phyloP scores from a whole-genome alignment of 2,888 invertebrate species.

The Lissocephala sabroskyi region DNA sequence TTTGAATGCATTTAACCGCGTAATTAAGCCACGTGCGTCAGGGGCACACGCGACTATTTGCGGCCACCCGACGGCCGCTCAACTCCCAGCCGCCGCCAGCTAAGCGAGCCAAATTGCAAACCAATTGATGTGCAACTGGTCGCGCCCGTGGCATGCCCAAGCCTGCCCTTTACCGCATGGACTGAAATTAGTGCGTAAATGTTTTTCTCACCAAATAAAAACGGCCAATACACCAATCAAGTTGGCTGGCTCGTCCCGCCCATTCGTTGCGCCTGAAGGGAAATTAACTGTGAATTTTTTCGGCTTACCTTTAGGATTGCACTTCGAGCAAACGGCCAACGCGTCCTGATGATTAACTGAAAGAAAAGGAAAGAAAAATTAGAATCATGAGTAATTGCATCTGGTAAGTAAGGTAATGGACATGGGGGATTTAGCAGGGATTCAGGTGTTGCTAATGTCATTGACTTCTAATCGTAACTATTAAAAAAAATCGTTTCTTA shows the following conservation, averaged over 20 bases:
- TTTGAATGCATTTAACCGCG: constrained; percentile 72
- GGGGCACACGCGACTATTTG: constrained; percentile 65
- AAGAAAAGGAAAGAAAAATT: no score
- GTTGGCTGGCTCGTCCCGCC: constrained; percentile 8
- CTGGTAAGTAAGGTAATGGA: no score
- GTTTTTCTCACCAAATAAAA: constrained; percentile 71
- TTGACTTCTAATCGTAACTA: no score
- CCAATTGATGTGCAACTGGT: constrained; percentile 67
- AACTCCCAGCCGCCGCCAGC: constrained; percentile 3
- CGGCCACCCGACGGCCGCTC: constrained; percentile 29
- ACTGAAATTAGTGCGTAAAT: constrained; percentile 68
- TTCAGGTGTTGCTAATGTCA: no score
- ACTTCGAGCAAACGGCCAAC: no score
- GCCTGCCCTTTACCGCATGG: constrained; percentile 24
- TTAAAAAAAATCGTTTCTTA: no score
- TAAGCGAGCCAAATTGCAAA: constrained; percentile 59
- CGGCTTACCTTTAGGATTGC: no score
- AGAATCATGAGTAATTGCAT: constrained; percentile 59
- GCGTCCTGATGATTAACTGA: no score
- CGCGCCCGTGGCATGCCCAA: constrained; percentile 27
- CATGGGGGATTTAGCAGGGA: no score
- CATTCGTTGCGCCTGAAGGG: constrained; percentile 58
- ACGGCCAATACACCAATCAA: constrained; percentile 6
- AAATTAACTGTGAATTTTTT: constrained; percentile 66
- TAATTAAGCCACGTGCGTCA: constrained; percentile 71